These are phyloP conservation scores for Heloderma charlesbogerti DNA, from an alignment of 2,113 vertebrate genomes.

Conservation along the genomic window DNA sequence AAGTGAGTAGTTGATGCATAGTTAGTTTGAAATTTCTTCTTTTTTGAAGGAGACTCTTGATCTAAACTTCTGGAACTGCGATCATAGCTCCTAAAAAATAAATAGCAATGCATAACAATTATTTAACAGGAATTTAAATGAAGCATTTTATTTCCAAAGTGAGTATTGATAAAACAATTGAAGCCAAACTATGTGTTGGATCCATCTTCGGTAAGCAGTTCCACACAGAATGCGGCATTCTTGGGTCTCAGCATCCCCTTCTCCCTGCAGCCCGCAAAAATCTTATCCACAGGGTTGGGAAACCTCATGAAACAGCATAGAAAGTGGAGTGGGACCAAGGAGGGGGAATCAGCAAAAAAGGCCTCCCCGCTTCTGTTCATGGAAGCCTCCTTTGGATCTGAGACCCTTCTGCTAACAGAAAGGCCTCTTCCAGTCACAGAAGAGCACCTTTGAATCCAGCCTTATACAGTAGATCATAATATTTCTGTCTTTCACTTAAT, in stretches of 20 bases:
- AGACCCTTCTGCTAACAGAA: not conserved
- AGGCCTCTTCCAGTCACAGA: not conserved
- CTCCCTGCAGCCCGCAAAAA: not conserved
- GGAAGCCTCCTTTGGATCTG: not conserved
- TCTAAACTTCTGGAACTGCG: constrained; percentile 92
- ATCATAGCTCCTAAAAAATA: constrained; percentile 87
- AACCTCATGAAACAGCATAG: not conserved
- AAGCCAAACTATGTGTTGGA: not conserved
- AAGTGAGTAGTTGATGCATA: constrained; percentile 92
- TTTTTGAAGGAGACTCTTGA: constrained; percentile 97
- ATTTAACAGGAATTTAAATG: constrained; percentile 7
- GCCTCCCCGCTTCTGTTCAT: not conserved
- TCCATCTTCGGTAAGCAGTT: not conserved
- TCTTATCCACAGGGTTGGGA: not conserved
- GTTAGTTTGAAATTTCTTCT: constrained; percentile 92
- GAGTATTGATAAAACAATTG: not conserved
- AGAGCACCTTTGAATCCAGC: not conserved
- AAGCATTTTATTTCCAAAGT: constrained; percentile 34
- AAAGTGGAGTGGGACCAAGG: not conserved
- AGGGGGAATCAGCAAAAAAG: not conserved
- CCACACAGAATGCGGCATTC: not conserved
- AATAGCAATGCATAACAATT: not conserved
- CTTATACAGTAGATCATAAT: not conserved
- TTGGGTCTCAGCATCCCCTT: not conserved
- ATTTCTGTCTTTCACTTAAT: not conserved